Percentiles rank a stretch among this genome's conserved stretches.
Conservation (phyloP, 2,888 invertebrate genomes). For the Drosophila prolongata region DNA sequence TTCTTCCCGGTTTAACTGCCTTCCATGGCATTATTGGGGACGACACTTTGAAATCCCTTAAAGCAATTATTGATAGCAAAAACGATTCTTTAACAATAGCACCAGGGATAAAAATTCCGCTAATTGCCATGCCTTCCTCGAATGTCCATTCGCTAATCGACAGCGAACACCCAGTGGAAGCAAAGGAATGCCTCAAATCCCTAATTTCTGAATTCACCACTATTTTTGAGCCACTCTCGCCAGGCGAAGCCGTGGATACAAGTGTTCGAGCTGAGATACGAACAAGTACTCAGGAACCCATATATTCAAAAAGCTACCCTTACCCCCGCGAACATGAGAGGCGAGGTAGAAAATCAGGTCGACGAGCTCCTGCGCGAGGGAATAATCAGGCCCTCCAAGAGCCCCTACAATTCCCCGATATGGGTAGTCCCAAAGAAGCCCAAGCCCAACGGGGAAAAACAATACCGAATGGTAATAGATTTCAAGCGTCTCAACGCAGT, state of each 20-base stretch:
- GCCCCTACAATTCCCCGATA: neutral
- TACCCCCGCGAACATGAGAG: neutral
- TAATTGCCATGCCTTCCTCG: too few relatives aligned
- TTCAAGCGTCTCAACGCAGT: conserved; percentile 2
- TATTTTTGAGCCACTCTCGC: neutral
- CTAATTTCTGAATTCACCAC: neutral
- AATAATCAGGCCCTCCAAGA: neutral
- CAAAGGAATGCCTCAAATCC: neutral
- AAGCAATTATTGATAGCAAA: neutral
- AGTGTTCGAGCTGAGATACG: too few relatives aligned
- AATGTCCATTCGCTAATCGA: too few relatives aligned
- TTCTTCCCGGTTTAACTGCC: neutral
- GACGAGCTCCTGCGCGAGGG: neutral
- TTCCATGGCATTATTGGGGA: conserved; percentile 5
- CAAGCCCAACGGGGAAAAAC: neutral
- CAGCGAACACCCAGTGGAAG: too few relatives aligned
- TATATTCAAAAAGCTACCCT: neutral
- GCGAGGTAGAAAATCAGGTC: neutral
- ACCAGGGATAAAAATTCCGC: too few relatives aligned
- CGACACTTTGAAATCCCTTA: neutral
- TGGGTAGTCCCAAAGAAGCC: neutral
- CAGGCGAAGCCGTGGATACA: too few relatives aligned
- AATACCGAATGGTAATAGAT: neutral
- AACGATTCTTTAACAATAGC: neutral
- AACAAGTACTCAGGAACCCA: too few relatives aligned